Evolutionary conservation across 2,888 invertebrate species (phyloP), one percentile per base, ranked within the genome.

Genomic region (Phyto melanocephala): DNA sequence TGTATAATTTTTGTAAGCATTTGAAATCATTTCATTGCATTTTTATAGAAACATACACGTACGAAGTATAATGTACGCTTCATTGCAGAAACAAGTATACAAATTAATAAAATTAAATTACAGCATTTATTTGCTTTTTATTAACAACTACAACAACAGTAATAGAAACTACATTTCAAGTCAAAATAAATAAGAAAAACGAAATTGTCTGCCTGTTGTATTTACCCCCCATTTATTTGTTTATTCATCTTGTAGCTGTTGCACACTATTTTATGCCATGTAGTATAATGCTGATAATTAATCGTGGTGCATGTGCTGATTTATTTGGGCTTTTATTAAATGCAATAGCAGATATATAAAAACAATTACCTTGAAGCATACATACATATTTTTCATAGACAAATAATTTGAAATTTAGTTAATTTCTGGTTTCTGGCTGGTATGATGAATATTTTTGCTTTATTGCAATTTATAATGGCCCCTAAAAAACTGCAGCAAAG

Each of bases 91-190:
- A 79, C 75, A 60, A 54, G 62, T 79, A 76, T 67, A 79, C 70
- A 76, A 82, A 82, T 82, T 82, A 82, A 82, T 79, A 79, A 76
- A 79, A 82, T 76, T 67, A 79, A 82, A 82, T 78, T 70, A 75
- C 79, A 67, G 62, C 67, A 79, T 76, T 79, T 82, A 74, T 78
- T 82, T 78, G 72, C 62, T 62, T 37, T 15, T 20, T 52, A 11
- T 47, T 60, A 60, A 40, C 17, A 24, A 60, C 6, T 24, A 13
- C 7, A 62, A 50, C 11, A 13, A 20, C 11, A 71, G 20, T 6
- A 28, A 28, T 20, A 56, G 13, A 35, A 11, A 11, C 17, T 40
- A 60, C 22, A 11, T 13, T 6, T 28, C 6, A 5, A 42, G 10
- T 28, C 6, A 5, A 42, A 15, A 40, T 24, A 62, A 62, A 50